Evolutionary conservation across 2,113 vertebrate species (phyloP).

Genomic region (Nycticorax nycticorax): DNA sequence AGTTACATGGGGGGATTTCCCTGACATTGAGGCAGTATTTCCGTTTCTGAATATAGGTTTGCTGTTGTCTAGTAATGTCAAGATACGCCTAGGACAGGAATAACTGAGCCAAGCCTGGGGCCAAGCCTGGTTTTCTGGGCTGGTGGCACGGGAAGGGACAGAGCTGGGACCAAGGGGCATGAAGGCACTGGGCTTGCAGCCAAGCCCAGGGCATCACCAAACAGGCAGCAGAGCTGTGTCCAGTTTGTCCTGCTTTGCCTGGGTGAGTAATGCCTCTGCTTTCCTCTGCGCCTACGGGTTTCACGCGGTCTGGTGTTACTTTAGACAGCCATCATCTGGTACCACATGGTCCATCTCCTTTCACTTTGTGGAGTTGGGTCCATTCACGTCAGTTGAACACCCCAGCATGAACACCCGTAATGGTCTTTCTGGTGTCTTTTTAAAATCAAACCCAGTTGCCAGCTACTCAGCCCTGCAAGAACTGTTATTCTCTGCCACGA

Average conservation of each 20-base stretch:
- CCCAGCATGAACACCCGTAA: background rate
- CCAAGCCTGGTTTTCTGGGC: background rate
- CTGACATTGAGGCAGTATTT: background rate
- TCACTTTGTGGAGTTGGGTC: background rate
- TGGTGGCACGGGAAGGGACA: background rate
- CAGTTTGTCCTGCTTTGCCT: background rate
- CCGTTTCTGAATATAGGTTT: background rate
- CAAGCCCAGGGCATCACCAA: background rate
- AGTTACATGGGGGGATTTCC: fast-evolving
- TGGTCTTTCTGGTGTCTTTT: background rate
- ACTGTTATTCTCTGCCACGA: background rate
- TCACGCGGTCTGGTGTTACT: background rate
- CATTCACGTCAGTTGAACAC: background rate
- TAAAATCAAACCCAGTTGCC: background rate
- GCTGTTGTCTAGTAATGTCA: background rate
- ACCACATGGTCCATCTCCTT: background rate
- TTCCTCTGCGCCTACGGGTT: background rate
- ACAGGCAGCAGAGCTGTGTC: background rate
- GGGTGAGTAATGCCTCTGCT: background rate
- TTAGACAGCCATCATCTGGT: background rate
- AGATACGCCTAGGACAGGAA: background rate
- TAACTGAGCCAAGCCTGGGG: background rate
- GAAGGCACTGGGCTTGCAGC: background rate
- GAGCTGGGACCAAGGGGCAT: too few species aligned
- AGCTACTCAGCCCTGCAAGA: background rate